phyloP scores from a whole-genome alignment of 2,113 vertebrate species.

The Podarcis raffonei region DNA sequence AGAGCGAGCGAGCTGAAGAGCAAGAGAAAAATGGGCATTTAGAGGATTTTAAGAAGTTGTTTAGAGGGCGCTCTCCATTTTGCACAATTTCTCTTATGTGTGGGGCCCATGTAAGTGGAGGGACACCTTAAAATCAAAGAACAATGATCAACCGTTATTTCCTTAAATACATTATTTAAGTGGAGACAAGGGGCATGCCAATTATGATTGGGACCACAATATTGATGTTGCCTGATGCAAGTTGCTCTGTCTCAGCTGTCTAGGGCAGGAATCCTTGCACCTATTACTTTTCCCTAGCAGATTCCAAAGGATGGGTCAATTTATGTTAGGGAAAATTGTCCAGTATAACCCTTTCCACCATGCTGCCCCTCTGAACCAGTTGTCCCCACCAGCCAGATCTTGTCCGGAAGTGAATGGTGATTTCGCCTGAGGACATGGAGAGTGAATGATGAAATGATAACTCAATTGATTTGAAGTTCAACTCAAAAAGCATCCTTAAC shows the following conservation, averaged over 20 bases:
- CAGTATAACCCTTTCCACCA: too few species aligned
- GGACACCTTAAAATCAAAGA: neutral
- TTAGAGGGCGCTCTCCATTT: too few species aligned
- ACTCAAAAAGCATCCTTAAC: neutral
- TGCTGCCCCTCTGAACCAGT: too few species aligned
- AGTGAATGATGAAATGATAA: neutral
- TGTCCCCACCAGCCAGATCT: too few species aligned
- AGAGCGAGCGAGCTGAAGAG: too few species aligned
- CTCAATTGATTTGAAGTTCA: neutral
- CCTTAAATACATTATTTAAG: neutral
- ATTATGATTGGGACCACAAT: neutral
- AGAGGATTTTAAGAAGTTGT: too few species aligned
- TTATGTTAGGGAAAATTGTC: neutral
- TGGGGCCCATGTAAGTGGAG: too few species aligned
- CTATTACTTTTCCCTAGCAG: neutral
- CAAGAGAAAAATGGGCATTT: too few species aligned
- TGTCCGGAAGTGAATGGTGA: too few species aligned
- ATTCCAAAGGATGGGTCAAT: neutral
- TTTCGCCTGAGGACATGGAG: too few species aligned
- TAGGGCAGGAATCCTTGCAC: neutral
- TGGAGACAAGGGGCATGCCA: too few species aligned
- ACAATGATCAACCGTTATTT: neutral
- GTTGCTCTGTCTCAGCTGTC: neutral
- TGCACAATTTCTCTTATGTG: too few species aligned
- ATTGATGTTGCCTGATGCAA: neutral